These are phyloP conservation scores for Scalopus aquaticus DNA, from an alignment of 2,113 vertebrate species.

Conservation along the genomic window DNA sequence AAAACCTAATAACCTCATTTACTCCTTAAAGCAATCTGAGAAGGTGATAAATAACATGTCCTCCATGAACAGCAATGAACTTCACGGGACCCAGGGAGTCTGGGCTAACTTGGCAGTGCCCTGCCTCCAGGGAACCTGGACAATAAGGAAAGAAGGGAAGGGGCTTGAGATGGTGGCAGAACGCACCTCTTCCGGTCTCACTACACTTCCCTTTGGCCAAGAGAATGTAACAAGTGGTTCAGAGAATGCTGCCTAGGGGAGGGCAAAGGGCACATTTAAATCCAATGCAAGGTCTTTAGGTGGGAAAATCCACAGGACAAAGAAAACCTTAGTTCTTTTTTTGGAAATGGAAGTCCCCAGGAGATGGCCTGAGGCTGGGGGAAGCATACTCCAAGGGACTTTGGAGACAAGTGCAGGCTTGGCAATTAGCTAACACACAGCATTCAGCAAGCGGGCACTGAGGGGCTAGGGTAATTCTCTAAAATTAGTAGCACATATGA, in stretches of 20 bases:
- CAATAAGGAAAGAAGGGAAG: background rate
- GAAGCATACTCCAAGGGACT: fast-evolving
- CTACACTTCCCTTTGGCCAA: background rate
- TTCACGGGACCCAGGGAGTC: fast-evolving
- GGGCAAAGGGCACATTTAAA: background rate
- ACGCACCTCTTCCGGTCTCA: fast-evolving
- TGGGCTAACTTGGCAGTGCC: background rate
- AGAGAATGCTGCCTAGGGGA: background rate
- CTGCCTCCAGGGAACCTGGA: fast-evolving
- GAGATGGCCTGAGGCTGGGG: too few species aligned
- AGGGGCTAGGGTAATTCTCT: background rate
- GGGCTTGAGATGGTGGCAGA: fast-evolving
- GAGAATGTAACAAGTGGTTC: background rate
- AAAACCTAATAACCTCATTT: too few species aligned
- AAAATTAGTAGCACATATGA: background rate
- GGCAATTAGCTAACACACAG: background rate
- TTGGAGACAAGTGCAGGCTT: background rate
- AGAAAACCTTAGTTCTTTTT: background rate
- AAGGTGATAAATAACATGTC: too few species aligned
- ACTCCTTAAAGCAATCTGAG: background rate
- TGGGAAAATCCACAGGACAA: background rate
- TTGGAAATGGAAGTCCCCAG: background rate
- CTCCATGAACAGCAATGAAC: background rate
- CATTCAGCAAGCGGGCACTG: background rate
- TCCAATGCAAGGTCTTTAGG: background rate